These are phyloP conservation scores for Dicerorhinus sumatrensis DNA, from an alignment of 2,113 vertebrate species.

Conservation along the genomic window DNA sequence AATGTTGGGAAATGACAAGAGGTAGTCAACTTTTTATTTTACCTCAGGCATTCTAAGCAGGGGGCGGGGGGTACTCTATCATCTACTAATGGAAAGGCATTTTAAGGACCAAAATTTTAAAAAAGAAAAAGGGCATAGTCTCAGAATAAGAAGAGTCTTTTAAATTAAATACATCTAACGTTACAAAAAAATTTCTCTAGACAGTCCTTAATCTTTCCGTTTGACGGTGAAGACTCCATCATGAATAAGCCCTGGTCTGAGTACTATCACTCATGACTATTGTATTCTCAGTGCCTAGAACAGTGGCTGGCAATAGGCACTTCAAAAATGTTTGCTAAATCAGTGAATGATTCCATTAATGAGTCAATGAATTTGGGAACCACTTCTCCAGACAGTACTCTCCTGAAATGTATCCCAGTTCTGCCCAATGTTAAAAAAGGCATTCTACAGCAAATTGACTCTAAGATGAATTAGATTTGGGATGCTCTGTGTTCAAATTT, in stretches of 20 bases:
- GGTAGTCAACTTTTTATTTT: conserved; percentile 48
- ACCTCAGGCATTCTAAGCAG: not conserved
- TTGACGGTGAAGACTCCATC: conserved; percentile 16
- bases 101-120: not conserved
- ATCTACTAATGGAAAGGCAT: conserved; percentile 37
- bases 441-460: not conserved
- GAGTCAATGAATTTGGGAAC: not conserved
- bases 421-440: not conserved
- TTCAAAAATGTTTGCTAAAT: conserved; percentile 41
- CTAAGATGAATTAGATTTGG: not conserved
- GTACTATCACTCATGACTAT: not conserved
- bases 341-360: conserved; percentile 20
- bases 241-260: not conserved
- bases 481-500: not conserved
- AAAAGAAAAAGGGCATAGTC: not conserved
- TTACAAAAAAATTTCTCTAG: not conserved
- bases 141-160: not conserved
- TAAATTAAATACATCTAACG: not conserved
- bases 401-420: conserved; percentile 28
- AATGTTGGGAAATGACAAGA: not conserved
- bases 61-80: not conserved
- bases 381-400: conserved; percentile 24
- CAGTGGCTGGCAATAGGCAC: not conserved
- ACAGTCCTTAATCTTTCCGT: not conserved
- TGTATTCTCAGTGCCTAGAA: not conserved